Percentiles rank a stretch among this genome's conserved stretches.
phyloP scores from a whole-genome alignment of 2,888 invertebrate genomes.

The Caenorhabditis uteleia region DNA sequence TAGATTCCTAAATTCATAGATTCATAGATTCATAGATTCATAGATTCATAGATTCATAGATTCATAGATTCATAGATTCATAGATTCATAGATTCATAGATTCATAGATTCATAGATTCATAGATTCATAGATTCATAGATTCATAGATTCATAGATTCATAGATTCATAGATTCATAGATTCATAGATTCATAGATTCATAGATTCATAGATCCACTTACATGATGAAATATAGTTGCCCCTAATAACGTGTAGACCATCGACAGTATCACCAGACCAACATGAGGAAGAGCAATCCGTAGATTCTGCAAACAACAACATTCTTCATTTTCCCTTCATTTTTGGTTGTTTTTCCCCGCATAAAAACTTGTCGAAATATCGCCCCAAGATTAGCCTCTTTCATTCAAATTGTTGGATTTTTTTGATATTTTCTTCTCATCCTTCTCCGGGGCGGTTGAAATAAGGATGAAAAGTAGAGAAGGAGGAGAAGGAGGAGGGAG shows the following conservation, averaged over 20 bases:
- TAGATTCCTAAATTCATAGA: no score
- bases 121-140: no score
- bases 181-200: no score
- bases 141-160: no score
- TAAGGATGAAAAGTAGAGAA: background rate
- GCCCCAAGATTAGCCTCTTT: background rate
- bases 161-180: no score
- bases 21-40: no score
- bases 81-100: no score
- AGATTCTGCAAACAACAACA: constrained; percentile 58
- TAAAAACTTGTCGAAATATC: background rate
- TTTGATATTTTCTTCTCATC: background rate
- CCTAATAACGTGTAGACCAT: constrained; percentile 67
- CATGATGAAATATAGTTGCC: constrained; percentile 67
- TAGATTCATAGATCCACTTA: no score
- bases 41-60: no score
- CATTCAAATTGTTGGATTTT: background rate
- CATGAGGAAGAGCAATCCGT: constrained; percentile 66
- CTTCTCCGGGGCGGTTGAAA: background rate
- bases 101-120: no score
- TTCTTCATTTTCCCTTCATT: background rate
- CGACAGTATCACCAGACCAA: constrained; percentile 67
- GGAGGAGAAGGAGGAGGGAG: background rate
- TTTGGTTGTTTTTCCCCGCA: background rate
- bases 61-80: no score